Evolutionary conservation across 2,888 invertebrate species (phyloP), one percentile per base, ranked within the genome.

Genomic region (Mactromeris polynyma): DNA sequence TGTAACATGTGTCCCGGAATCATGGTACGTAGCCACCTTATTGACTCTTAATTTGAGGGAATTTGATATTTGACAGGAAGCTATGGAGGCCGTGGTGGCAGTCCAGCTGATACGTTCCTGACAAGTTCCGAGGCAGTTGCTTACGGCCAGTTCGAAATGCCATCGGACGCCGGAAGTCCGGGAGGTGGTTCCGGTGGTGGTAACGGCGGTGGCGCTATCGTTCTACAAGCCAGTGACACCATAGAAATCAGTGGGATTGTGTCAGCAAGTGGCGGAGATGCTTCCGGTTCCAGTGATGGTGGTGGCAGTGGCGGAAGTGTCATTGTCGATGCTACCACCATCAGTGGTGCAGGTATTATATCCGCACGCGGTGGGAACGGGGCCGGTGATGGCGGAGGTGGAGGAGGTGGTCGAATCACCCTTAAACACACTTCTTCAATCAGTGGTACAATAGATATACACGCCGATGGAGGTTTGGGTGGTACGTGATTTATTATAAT

Each of bases 271-370:
- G 95, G 94, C 33, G 89, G 79, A 0, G 91, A 90, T 40, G 93
- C 89, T 9, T 83, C 84, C 26, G 81, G 73, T 40, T 64, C 58
- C 4, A 85, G 81, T 7, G 84, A 91, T 36, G 94, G 94, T 19
- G 95, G 94, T n/a, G 94, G 94, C 9, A 93, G 93, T 46, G 94
- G 94, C 2, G 95, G 95, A 6, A 90, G 91, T 38, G 87, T 94
- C 33, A 79, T 82, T 36, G 86, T 95, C 0, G 82, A 89, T n/a
- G 83, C 92, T 1, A 83, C 79, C 11, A 80, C 33, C 0, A 38
- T 94, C 9, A 46, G 46, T n/a, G 95, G 95, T 11, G 83, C 64
- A 26, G 95, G 95, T 26, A 78, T 81, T 9, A 78, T 94, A n/a
- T 87, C 87, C 26, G 92, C 93, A n/a, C 84, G 88, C 17, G 95